A percentile compares a stretch with the other conserved stretches of the same genome.
phyloP scores from a whole-genome alignment of 2,888 invertebrate genomes.

The Aplocera efformata region DNA sequence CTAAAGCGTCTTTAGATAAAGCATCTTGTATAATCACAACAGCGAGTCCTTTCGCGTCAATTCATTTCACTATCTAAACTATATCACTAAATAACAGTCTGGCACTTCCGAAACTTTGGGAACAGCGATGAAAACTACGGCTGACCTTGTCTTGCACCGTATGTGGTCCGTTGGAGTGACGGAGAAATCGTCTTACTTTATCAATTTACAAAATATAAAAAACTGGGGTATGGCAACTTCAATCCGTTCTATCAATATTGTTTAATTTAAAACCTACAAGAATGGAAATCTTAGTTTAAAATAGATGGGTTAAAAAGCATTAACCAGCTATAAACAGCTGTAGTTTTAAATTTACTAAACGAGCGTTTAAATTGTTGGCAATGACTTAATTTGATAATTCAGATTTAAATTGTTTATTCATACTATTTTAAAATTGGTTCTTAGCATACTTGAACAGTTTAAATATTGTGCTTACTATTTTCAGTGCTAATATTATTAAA shows the following conservation, averaged over 20 bases:
- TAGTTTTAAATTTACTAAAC: too few relatives aligned
- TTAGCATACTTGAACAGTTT: neutral
- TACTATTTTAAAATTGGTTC: slow-evolving; percentile 2
- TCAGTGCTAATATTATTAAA: neutral
- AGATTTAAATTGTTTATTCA: too few relatives aligned
- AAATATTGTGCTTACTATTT: neutral
- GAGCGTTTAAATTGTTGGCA: too few relatives aligned
- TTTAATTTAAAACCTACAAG: neutral
- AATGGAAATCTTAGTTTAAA: neutral
- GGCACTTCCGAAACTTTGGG: slow-evolving; percentile 76
- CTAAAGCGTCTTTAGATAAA: slow-evolving; percentile 77
- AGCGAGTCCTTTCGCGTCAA: slow-evolving; percentile 52
- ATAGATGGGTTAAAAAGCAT: neutral
- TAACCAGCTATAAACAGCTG: too few relatives aligned
- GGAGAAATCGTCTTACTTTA: slow-evolving; percentile 60
- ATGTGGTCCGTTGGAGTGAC: slow-evolving; percentile 53
- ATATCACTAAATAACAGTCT: slow-evolving; percentile 75
- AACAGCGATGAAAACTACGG: slow-evolving; percentile 77
- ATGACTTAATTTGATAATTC: too few relatives aligned
- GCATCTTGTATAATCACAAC: slow-evolving; percentile 78
- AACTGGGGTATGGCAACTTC: too few relatives aligned
- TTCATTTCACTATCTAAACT: slow-evolving; percentile 73
- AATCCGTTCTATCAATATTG: neutral
- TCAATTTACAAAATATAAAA: neutral
- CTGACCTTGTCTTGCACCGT: slow-evolving; percentile 69